Conservation (phyloP, 2,113 vertebrate species). For the Sebastes schlegelii region DNA sequence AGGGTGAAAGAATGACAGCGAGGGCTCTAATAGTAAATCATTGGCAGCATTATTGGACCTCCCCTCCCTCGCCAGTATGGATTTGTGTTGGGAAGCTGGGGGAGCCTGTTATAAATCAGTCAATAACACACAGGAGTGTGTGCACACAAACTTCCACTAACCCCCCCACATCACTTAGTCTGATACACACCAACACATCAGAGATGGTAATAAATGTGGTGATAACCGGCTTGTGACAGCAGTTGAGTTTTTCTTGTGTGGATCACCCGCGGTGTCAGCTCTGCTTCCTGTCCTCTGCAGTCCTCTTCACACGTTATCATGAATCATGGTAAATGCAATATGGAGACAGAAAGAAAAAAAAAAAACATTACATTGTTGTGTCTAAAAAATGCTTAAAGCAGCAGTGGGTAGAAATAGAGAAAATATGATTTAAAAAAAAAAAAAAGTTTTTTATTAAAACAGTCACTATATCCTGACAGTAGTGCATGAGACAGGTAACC, state of each 20-base stretch:
- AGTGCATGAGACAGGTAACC: too few relatives aligned
- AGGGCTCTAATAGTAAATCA: conserved; percentile 78
- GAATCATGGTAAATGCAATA: background rate
- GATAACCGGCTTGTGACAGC: conserved; percentile 14
- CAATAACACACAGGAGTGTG: conserved; percentile 47
- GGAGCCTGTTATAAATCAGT: conserved; percentile 72
- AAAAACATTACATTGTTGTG: background rate
- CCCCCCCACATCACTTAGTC: conserved; percentile 4
- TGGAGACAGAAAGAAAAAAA: background rate
- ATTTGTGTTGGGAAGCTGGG: conserved; percentile 65
- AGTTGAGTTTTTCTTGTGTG: conserved; percentile 20
- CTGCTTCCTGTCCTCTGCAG: conserved; percentile 8
- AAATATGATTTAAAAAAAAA: too few relatives aligned
- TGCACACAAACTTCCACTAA: conserved; percentile 26
- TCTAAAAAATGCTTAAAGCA: background rate
- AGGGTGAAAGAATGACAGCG: conserved; percentile 67
- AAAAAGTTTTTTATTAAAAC: too few relatives aligned
- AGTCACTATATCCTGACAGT: too few relatives aligned
- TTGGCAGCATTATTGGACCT: conserved; percentile 69
- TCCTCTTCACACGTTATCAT: background rate
- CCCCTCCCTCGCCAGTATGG: conserved; percentile 66
- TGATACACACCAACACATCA: conserved; percentile 18
- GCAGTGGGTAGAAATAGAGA: too few relatives aligned
- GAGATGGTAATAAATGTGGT: conserved; percentile 42
- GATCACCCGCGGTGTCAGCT: conserved; percentile 11